A percentile compares a stretch with the other conserved stretches of the same genome.
Conservation (phyloP, 92 coral and sea anemone genomes). For the Bergia sp. region DNA sequence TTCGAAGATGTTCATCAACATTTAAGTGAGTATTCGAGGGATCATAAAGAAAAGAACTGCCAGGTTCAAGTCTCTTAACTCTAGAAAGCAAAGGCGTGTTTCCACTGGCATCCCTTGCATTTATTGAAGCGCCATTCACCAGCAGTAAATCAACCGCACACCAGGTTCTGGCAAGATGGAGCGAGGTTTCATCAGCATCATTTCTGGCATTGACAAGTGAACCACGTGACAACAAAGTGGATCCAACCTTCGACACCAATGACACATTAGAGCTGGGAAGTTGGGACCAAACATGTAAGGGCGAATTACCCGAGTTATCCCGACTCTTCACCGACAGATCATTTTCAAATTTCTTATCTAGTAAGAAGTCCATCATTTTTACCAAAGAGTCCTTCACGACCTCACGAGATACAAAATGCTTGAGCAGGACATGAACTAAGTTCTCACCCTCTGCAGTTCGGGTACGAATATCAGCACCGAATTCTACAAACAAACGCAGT, state of each 20-base stretch:
- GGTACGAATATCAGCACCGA: background rate
- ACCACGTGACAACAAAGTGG: background rate
- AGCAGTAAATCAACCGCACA: background rate
- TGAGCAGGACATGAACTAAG: background rate
- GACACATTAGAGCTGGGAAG: background rate
- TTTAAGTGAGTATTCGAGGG: background rate
- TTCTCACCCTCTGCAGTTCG: background rate
- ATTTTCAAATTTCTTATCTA: background rate
- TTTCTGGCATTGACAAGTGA: background rate
- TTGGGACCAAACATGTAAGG: constrained; percentile 7
- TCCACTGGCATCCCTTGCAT: background rate
- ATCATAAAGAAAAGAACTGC: constrained; percentile 1
- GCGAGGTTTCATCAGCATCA: background rate
- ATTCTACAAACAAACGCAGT: background rate
- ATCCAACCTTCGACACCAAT: background rate
- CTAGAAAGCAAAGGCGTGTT: background rate
- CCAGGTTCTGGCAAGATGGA: constrained; percentile 6
- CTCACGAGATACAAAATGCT: background rate
- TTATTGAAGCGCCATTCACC: background rate
- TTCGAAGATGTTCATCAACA: constrained; percentile 1
- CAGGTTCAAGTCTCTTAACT: background rate
- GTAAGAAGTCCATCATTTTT: background rate
- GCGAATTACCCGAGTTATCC: background rate
- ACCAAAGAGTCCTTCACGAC: background rate
- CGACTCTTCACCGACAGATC: background rate